A percentile compares a stretch with the other conserved stretches of the same genome.
These are phyloP conservation scores for Tachina fera DNA, from an alignment of 2,888 invertebrate genomes.

Conservation along the genomic window DNA sequence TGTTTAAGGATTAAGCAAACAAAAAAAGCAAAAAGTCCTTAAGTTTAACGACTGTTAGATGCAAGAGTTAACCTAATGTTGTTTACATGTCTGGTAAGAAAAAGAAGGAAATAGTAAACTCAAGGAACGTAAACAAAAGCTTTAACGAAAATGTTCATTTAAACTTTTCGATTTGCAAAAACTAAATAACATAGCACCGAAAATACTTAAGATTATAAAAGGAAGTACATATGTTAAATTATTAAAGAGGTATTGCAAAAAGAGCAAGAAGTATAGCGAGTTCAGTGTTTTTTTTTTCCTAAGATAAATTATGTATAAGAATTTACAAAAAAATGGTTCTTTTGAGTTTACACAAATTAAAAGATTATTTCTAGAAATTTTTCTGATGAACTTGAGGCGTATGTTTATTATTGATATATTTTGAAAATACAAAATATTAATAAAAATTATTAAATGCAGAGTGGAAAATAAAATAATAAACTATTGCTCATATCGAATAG, in stretches of 20 bases:
- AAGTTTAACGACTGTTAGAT: slow-evolving; percentile 61
- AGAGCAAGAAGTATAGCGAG: background rate
- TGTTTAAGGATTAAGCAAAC: background rate
- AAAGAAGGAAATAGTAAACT: slow-evolving; percentile 15
- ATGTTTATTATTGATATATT: no score
- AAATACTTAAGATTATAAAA: slow-evolving; percentile 34
- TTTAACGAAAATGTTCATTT: slow-evolving; percentile 47
- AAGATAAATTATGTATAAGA: background rate
- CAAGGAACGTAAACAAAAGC: slow-evolving; percentile 36
- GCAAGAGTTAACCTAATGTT: slow-evolving; percentile 60
- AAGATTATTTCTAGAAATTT: no score
- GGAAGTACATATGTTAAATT: background rate
- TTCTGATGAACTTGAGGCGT: no score
- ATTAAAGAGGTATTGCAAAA: background rate
- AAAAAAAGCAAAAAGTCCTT: slow-evolving; percentile 23
- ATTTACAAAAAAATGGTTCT: background rate
- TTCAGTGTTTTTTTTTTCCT: background rate
- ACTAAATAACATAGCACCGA: slow-evolving; percentile 1
- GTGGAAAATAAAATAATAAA: no score
- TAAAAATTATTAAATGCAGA: no score
- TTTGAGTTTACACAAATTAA: background rate
- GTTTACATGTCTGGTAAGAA: slow-evolving; percentile 64
- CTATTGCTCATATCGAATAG: no score
- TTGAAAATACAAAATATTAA: no score
- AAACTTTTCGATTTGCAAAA: slow-evolving; percentile 45